A percentile compares a stretch with the other conserved stretches of the same genome.
Evolutionary conservation across 2,888 invertebrate species (phyloP).

Genomic region (Axea sp.): DNA sequence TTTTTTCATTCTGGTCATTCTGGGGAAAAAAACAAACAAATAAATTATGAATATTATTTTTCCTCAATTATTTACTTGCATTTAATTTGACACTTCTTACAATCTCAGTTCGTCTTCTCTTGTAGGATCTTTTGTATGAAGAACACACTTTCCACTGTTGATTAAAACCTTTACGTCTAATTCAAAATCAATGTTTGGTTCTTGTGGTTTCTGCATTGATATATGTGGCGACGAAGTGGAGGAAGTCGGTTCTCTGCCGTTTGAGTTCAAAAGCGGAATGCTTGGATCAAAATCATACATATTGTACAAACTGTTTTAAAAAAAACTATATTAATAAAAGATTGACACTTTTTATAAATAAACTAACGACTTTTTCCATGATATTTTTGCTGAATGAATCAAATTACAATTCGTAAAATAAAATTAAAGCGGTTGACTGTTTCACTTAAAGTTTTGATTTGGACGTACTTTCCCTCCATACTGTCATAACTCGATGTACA

Average conservation of each 20-base stretch:
- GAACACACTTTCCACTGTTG: constrained; percentile 97
- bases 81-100: no score
- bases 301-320: constrained; percentile 28
- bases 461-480: constrained; percentile 76
- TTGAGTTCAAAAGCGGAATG: constrained; percentile 76
- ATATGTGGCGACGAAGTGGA: constrained; percentile 76
- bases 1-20: constrained; percentile 85
- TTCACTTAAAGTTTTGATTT: constrained; percentile 6
- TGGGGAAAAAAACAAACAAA: constrained; percentile 61
- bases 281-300: constrained; percentile 62
- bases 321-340: constrained; percentile 9
- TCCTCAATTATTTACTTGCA: no score
- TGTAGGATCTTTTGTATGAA: constrained; percentile 92
- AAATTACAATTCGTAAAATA: no score
- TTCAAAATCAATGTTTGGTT: constrained; percentile 97
- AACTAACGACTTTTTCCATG: no score
- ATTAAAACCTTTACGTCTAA: constrained; percentile 97
- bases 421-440: background rate
- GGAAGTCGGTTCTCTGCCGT: constrained; percentile 75
- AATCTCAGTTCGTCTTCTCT: constrained; percentile 86
- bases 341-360: no score
- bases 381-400: no score
- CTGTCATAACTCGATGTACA: constrained; percentile 76
- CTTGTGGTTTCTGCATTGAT: constrained; percentile 84
- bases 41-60: no score